Conservation (phyloP, 2,113 vertebrate genomes). For the Eublepharis macularius region DNA sequence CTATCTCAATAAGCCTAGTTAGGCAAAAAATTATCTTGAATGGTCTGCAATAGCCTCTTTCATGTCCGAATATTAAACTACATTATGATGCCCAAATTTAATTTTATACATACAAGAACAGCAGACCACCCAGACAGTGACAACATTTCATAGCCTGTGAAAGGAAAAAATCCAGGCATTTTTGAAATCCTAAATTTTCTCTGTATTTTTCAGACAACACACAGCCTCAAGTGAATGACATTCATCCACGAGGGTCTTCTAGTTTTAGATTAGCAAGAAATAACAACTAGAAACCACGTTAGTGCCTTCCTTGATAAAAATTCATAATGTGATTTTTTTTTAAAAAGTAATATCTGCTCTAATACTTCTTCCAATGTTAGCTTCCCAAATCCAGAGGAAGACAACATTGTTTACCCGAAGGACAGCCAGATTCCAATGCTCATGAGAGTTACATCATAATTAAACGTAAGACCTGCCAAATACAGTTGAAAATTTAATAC, state of each 20-base stretch:
- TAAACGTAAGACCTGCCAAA: not conserved
- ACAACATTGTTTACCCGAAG: not conserved
- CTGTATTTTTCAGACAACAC: not conserved
- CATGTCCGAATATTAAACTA: constrained; percentile 43
- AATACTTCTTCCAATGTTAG: not conserved
- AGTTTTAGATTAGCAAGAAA: not conserved
- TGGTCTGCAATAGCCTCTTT: constrained; percentile 29
- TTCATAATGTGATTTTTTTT: not conserved
- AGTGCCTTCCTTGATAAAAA: not conserved
- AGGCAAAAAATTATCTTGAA: constrained; percentile 46
- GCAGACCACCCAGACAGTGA: constrained; percentile 31
- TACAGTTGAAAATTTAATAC: not conserved
- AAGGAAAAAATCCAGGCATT: not conserved
- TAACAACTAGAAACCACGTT: not conserved
- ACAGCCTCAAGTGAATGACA: not conserved
- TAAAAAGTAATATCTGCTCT: not conserved
- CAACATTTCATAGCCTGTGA: not conserved
- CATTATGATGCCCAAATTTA: constrained; percentile 43
- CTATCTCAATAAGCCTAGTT: constrained; percentile 37
- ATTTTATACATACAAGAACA: constrained; percentile 48
- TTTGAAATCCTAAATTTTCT: not conserved
- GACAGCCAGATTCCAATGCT: not conserved
- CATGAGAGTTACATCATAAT: not conserved
- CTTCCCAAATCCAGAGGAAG: not conserved
- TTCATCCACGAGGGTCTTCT: not conserved